Conservation (phyloP, 2,797 vertebrate species). For the Cirrhinus mrigala region DNA sequence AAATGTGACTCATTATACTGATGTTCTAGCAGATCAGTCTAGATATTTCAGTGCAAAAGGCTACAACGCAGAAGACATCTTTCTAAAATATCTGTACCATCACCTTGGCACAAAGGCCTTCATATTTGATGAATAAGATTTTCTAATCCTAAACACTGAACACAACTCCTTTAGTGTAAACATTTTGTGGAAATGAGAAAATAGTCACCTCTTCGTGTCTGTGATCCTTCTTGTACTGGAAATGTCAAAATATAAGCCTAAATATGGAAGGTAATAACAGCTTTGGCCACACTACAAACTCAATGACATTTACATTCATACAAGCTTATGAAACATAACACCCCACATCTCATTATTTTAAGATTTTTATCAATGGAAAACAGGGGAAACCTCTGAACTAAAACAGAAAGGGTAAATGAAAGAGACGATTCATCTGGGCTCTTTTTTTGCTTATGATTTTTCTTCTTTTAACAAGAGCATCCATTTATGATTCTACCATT, state of each 20-base stretch:
- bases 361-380: not conserved
- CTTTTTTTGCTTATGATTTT: not conserved
- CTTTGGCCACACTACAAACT: conserved; percentile 5
- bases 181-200: conserved; percentile 18
- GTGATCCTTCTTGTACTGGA: not conserved
- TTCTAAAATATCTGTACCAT: conserved; percentile 17
- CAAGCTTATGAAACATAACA: not conserved
- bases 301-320: not conserved
- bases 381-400: not conserved
- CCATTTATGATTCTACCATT: not conserved
- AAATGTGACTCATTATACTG: not conserved
- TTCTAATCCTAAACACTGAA: not conserved
- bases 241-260: not conserved
- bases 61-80: conserved; percentile 13
- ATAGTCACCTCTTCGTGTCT: not conserved
- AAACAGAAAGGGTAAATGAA: not conserved
- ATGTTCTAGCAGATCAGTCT: not conserved
- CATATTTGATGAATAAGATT: not conserved
- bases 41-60: conserved; percentile 38
- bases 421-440: not conserved
- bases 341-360: not conserved
- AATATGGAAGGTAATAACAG: conserved; percentile 2
- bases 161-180: conserved; percentile 28
- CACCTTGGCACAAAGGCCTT: conserved; percentile 17
- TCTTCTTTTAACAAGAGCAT: not conserved